Conservation (phyloP, 1,140 invertebrate species). For the Chymomyza costata region DNA sequence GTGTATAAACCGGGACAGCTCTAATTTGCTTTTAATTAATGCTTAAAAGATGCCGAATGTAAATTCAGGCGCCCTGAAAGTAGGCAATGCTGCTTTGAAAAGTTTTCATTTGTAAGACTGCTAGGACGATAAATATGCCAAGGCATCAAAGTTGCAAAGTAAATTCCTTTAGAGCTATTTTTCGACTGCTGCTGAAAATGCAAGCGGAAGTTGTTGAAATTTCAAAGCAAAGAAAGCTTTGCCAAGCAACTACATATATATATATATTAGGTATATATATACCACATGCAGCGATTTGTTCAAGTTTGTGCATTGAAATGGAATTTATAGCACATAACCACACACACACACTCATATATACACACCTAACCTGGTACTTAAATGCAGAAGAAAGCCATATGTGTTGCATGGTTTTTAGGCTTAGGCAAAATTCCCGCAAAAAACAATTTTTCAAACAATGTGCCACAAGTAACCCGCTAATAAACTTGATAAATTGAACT, state of each 20-base stretch:
- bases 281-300: too few species aligned
- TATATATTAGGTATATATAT: too few species aligned
- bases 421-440: background rate
- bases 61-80: background rate
- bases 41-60: constrained; percentile 32
- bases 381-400: constrained; percentile 3
- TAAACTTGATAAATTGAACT: constrained; percentile 70
- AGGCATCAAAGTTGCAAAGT: constrained; percentile 20
- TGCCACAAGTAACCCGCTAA: constrained; percentile 40
- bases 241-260: too few species aligned
- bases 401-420: constrained; percentile 12
- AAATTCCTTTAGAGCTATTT: too few species aligned
- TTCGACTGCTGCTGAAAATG: too few species aligned
- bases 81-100: constrained; percentile 23
- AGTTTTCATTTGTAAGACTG: constrained; percentile 9
- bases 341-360: constrained; percentile 9
- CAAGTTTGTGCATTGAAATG: constrained; percentile 18
- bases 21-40: constrained; percentile 69
- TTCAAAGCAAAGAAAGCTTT: too few species aligned
- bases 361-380: too few species aligned
- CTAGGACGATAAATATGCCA: constrained; percentile 29
- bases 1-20: too few species aligned
- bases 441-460: background rate
- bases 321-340: background rate
- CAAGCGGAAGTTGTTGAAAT: too few species aligned